A percentile compares a stretch with the other conserved stretches of the same genome.
These are phyloP conservation scores for Tinea semifulvella DNA, from an alignment of 2,888 invertebrate species.

Conservation along the genomic window DNA sequence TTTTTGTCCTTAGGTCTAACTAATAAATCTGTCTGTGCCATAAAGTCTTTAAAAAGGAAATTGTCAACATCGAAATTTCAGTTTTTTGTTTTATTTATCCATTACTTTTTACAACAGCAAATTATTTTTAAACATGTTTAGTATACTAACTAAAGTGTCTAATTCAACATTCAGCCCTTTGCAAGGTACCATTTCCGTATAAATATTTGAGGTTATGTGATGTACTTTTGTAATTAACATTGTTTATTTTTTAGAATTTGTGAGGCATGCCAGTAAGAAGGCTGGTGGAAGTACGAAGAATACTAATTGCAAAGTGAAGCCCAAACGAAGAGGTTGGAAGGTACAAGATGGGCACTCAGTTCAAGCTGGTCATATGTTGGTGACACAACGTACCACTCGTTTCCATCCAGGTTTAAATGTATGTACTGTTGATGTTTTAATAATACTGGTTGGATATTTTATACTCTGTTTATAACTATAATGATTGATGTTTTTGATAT, in stretches of 20 bases:
- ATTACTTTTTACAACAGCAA: background rate
- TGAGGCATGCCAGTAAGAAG: conserved; percentile 78
- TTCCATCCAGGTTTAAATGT: conserved; percentile 87
- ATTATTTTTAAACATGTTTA: background rate
- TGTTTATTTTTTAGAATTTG: conserved; percentile 33
- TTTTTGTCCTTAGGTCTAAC: too few relatives aligned
- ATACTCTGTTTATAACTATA: too few relatives aligned
- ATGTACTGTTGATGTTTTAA: too few relatives aligned
- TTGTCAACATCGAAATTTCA: too few relatives aligned
- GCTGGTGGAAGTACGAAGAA: conserved; percentile 77
- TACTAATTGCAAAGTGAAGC: conserved; percentile 70
- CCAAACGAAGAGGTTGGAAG: conserved; percentile 82
- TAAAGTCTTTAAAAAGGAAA: too few relatives aligned
- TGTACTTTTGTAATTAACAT: background rate
- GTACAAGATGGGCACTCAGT: conserved; percentile 77
- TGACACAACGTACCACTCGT: conserved; percentile 71
- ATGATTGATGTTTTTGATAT: too few relatives aligned
- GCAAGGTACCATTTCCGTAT: background rate
- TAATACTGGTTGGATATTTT: too few relatives aligned
- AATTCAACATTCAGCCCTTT: background rate
- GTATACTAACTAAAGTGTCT: background rate
- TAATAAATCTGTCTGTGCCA: too few relatives aligned
- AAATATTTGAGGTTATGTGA: background rate
- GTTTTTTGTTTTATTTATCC: background rate
- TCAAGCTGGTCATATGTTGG: conserved; percentile 72